phyloP scores from a whole-genome alignment of 2,888 invertebrate genomes.

The Lasioglossum oenotherae region DNA sequence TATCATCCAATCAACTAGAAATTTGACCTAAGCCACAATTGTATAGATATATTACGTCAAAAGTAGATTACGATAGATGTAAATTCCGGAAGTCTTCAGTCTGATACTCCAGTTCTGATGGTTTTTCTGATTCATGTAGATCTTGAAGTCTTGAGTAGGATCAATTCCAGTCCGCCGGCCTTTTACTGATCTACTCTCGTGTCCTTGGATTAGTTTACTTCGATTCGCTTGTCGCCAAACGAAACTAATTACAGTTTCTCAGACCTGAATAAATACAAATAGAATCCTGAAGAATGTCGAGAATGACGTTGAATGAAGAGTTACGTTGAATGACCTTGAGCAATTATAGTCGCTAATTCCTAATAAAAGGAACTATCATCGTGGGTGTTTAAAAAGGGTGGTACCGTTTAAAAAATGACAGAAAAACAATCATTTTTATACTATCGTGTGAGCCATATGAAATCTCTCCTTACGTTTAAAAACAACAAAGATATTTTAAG shows the following conservation, averaged over 20 bases:
- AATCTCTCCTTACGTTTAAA: too few relatives aligned
- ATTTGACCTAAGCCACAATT: neutral
- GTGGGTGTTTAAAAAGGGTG: too few relatives aligned
- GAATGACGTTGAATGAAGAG: too few relatives aligned
- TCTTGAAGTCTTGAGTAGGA: neutral
- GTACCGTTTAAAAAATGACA: too few relatives aligned
- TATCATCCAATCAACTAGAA: neutral
- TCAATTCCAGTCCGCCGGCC: neutral
- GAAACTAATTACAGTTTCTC: neutral
- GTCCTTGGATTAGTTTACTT: neutral
- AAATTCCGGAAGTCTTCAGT: neutral
- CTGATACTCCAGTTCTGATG: neutral
- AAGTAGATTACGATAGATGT: neutral
- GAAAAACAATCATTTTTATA: too few relatives aligned
- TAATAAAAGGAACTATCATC: too few relatives aligned
- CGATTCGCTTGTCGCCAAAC: neutral
- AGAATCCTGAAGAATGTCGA: neutral
- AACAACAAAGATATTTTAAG: too few relatives aligned
- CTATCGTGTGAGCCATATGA: too few relatives aligned
- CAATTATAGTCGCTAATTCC: too few relatives aligned
- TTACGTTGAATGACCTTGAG: too few relatives aligned
- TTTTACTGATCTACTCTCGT: neutral
- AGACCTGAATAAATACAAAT: neutral
- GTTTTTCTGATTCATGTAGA: neutral
- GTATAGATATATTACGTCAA: neutral